Conservation (phyloP, 1,140 invertebrate genomes). For the Ips nitidus region DNA sequence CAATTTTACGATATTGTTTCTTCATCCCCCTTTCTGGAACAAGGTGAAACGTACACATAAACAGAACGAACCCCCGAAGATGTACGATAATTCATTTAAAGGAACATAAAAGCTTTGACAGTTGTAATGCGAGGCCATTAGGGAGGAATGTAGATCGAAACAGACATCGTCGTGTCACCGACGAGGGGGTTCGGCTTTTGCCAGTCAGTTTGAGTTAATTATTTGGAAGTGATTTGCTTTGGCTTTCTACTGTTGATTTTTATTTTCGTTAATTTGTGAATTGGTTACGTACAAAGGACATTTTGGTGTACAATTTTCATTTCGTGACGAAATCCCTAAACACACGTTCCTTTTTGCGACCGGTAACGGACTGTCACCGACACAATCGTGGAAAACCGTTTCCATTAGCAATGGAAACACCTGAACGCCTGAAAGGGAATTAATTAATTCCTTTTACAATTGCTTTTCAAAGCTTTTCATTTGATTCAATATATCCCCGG, state of each 20-base stretch:
- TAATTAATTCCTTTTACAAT: slow-evolving; percentile 31
- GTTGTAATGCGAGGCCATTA: slow-evolving; percentile 30
- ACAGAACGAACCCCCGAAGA: slow-evolving; percentile 9
- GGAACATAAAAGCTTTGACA: slow-evolving; percentile 33
- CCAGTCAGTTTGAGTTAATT: slow-evolving; percentile 20
- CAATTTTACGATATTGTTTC: no score
- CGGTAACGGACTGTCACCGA: slow-evolving; percentile 33
- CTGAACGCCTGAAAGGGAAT: slow-evolving; percentile 20
- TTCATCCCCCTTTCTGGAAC: background rate
- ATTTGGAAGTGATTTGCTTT: slow-evolving; percentile 11
- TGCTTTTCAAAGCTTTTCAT: slow-evolving; percentile 8
- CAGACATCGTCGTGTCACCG: slow-evolving; percentile 9
- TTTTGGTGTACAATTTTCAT: background rate
- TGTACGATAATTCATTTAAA: slow-evolving; percentile 18
- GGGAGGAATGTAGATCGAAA: slow-evolving; percentile 29
- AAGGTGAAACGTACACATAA: background rate
- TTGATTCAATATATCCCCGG: slow-evolving; percentile 12
- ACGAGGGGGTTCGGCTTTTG: slow-evolving; percentile 14
- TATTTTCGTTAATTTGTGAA: no score
- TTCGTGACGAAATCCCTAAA: slow-evolving; percentile 11
- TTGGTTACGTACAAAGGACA: no score
- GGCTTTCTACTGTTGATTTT: background rate
- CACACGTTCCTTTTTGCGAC: slow-evolving; percentile 22
- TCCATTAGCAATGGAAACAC: slow-evolving; percentile 34
- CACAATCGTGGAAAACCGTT: slow-evolving; percentile 32